Conservation (phyloP, 2,888 invertebrate species). For the Euproctis similis region DNA sequence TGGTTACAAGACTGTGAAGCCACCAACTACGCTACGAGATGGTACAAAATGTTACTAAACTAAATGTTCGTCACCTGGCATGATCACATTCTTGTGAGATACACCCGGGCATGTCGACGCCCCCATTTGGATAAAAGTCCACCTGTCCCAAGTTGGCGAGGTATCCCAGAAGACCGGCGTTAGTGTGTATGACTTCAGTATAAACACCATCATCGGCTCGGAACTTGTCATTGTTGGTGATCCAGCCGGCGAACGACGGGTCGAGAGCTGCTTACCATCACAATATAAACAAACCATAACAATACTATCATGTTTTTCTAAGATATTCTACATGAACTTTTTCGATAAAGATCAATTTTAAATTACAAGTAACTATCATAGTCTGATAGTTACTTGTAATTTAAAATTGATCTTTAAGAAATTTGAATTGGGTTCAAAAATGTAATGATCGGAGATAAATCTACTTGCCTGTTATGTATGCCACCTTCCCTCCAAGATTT, state of each 20-base stretch:
- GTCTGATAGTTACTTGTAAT: no score
- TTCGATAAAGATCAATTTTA: no score
- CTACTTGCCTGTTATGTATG: constrained; percentile 32
- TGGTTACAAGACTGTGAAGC: no score
- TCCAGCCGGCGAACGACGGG: constrained; percentile 6
- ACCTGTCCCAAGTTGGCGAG: constrained; percentile 1
- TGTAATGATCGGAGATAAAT: no score
- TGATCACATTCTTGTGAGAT: constrained; percentile 5
- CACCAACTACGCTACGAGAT: no score
- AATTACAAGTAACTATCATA: no score
- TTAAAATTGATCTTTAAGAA: no score
- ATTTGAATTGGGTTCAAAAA: no score
- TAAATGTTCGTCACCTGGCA: constrained; percentile 2
- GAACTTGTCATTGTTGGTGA: constrained; percentile 2
- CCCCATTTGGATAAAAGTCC: constrained; percentile 15
- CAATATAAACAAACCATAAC: no score
- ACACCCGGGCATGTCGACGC: constrained; percentile 12
- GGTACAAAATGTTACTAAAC: no score
- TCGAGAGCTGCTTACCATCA: constrained; percentile 12
- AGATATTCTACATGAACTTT: no score
- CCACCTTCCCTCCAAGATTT: constrained; percentile 20
- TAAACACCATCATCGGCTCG: constrained; percentile 3
- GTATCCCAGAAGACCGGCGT: constrained; percentile 8
- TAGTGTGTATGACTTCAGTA: constrained; percentile 12
- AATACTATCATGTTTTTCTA: no score